A percentile compares a stretch with the other conserved stretches of the same genome.
Conservation (phyloP, 2,797 vertebrate species). For the Crax fasciolata region DNA sequence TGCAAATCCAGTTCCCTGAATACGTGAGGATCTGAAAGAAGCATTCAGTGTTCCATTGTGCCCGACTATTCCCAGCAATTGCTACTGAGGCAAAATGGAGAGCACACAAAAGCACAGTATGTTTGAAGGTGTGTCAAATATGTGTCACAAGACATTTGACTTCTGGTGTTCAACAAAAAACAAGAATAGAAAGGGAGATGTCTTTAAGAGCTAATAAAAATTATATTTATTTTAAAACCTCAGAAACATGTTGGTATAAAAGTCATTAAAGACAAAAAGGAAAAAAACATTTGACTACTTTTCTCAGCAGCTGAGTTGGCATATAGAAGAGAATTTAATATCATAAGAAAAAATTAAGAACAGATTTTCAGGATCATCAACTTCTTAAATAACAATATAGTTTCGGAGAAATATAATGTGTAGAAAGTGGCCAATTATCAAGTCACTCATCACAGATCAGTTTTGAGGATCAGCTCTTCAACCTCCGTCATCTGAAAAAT, state of each 20-base stretch:
- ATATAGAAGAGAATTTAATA: not conserved
- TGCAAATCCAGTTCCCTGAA: not conserved
- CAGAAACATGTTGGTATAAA: not conserved
- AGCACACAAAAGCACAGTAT: not conserved
- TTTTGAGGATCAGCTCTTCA: constrained; percentile 51
- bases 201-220: not conserved
- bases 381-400: not conserved
- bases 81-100: not conserved
- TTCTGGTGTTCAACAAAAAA: not conserved
- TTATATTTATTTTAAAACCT: constrained; percentile 47
- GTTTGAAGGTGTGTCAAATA: not conserved
- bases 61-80: constrained; percentile 1
- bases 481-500: constrained; percentile 51
- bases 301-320: not conserved
- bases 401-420: not conserved
- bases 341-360: not conserved
- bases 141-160: not conserved
- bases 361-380: not conserved
- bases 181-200: not conserved
- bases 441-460: not conserved
- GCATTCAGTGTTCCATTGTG: not conserved
- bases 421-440: not conserved
- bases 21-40: not conserved
- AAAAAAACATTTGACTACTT: not conserved
- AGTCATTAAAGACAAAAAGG: not conserved